phyloP scores from a whole-genome alignment of 2,888 invertebrate species.

The Cylindroiulus punctatus region DNA sequence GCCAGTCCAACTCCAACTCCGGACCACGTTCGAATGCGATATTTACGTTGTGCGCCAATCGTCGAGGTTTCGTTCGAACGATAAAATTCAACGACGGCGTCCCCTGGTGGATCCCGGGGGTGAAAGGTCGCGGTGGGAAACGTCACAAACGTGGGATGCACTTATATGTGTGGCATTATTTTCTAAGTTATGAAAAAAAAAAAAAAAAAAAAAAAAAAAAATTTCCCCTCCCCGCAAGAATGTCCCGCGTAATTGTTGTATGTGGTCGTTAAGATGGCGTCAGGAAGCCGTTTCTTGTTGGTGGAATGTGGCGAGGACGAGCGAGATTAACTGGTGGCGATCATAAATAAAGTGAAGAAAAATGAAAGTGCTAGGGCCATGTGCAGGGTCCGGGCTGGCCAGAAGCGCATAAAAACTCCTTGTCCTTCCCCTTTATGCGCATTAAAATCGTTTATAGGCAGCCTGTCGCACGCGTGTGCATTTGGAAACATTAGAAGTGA shows the following conservation, averaged over 20 bases:
- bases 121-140: neutral
- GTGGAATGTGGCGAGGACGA: conserved; percentile 1
- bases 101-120: neutral
- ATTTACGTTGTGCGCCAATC: no score
- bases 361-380: conserved; percentile 24
- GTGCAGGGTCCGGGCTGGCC: neutral
- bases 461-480: neutral
- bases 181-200: neutral
- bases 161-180: neutral
- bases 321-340: neutral
- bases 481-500: conserved; percentile 11
- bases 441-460: neutral
- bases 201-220: neutral
- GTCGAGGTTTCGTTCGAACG: neutral
- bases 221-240: neutral
- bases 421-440: conserved; percentile 20
- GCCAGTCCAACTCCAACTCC: neutral
- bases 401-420: neutral
- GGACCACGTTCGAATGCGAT: no score
- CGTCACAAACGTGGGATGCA: neutral
- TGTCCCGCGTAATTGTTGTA: neutral
- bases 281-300: conserved; percentile 26
- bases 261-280: conserved; percentile 33
- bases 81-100: neutral
- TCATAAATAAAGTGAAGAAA: neutral